Evolutionary conservation across 2,797 vertebrate species (phyloP), one percentile per base, ranked within the genome.

Genomic region (Glossophaga mutica): DNA sequence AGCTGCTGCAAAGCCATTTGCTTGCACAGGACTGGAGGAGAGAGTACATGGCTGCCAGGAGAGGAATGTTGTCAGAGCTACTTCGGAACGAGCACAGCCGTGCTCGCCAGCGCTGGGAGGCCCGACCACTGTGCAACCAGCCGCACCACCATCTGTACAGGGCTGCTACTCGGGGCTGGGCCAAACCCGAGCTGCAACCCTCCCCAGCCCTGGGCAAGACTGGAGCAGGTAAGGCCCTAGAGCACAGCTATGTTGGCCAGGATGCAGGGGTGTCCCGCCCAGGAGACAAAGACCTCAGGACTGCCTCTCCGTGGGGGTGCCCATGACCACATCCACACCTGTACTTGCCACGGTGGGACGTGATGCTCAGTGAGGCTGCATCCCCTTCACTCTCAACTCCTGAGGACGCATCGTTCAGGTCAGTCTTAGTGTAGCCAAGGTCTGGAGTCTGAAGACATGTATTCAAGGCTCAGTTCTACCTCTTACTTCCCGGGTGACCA

Each of bases 1-100:
- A 79, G 91, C 82, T 62, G 52, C 94, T 37, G 57, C 90, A 97
- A 94, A 96, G 65, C 68, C 94, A 97, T 98, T 97, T 97, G 96
- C 97, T 97, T 83, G 94, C 97, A 96, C 92, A 97, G 71, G 87
- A 26, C 85, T 81, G 73, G 92, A 98, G 87, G 94, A 92, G 96
- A 90, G 96, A 97, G 57, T 95, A 98, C 97, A 97, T 6, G 94
- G 87, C 93, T 97, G 97, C 97, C 97, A 97, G 97, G 97, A 96
- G 97, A 83, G 96, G 95, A 97, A 96, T 94, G 96, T 91, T 97
- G 97, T 98, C 92, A 92, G 82, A 94, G 82, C 24, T 11, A 76
- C 94, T 95, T 90, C 74, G 0, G 67, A 96, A 94, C 0, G 44
- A 96, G 87, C 84, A 83, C 93, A 93, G 92, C 81, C 52, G 2